Base-by-base conservation (phyloP, 1,140 invertebrate species). In the Thaumatotibia leucotreta region DNA sequence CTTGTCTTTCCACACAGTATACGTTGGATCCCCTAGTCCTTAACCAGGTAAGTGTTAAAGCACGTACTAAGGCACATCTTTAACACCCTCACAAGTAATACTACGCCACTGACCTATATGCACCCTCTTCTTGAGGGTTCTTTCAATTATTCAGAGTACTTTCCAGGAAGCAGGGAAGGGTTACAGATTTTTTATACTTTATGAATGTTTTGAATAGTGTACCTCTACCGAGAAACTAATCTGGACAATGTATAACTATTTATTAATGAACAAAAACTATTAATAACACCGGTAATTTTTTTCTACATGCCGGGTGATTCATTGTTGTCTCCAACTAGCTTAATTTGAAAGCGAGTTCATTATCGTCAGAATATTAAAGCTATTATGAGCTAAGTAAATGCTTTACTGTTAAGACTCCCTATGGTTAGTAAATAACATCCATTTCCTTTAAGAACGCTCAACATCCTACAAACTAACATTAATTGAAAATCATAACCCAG, bases 111-210 rank as follows among this genome's bases (percentile, higher is more conserved):
- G 80, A 85, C 83, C 81, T 81, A 85, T 69, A 80, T 79, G 75
- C 63, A 66, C 65, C 24, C 31, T 64, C 69, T 65, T 64, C 72
- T 79, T 71, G 54, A 69, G 31, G 75, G 67, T 72, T 74, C 71
- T 81, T 82, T 83, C 80, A 83, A 84, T 86, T 86, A 86, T 86
- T 82, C 76, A 84, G 75, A 83, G 78, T 79, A 76, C 74, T 63
- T 73, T 79, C 31, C 29, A n/a, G 50, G 49, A n/a, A 20, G 50
- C 17, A 45, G 39, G 64, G 50, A 50, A 33, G 64, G 31, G 17
- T 64, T 64, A n/a, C 9, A 52, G 63, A 17, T 64, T 52, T 52
- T 64, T 45, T 64, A 32, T 54, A 49, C 50, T 64, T 52, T 52
- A 64, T 50, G 11, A 6, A 20, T 20, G 39, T 20, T 45, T 8